Conservation (phyloP, 2,797 vertebrate genomes). For the Valencia hispanica region DNA sequence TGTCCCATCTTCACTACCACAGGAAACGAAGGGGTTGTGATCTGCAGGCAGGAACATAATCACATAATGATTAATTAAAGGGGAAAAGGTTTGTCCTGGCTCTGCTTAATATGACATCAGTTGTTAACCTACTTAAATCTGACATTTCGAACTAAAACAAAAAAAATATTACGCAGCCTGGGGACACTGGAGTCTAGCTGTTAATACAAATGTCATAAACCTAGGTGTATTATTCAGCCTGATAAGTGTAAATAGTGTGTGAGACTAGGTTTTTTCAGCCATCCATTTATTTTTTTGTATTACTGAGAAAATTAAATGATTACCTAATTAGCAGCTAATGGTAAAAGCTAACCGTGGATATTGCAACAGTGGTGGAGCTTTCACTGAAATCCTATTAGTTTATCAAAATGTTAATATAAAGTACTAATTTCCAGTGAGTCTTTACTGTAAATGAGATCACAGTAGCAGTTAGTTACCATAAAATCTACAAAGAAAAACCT, state of each 20-base stretch:
- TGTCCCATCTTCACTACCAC: conserved; percentile 96
- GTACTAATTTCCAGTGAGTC: not conserved
- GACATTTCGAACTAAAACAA: not conserved
- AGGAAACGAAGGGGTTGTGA: conserved; percentile 86
- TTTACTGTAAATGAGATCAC: not conserved
- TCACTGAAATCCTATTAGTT: not conserved
- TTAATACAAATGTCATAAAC: not conserved
- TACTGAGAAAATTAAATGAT: not conserved
- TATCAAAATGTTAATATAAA: not conserved
- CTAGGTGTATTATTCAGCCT: not conserved
- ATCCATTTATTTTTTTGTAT: not conserved
- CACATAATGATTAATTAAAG: conserved; percentile 11
- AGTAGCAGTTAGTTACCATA: not conserved
- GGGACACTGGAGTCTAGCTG: not conserved
- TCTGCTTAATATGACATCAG: not conserved
- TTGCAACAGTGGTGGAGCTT: not conserved
- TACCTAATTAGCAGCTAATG: not conserved
- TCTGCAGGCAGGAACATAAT: conserved; percentile 79
- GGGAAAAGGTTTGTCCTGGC: not conserved
- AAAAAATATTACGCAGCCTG: not conserved
- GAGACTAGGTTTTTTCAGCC: not conserved
- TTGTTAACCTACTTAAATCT: not conserved
- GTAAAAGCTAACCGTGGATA: not conserved
- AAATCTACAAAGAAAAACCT: not conserved
- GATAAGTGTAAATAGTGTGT: not conserved